A percentile compares a stretch with the other conserved stretches of the same genome.
Evolutionary conservation across 2,888 invertebrate genomes (phyloP).

Genomic region (Tuberolachnus salignus): DNA sequence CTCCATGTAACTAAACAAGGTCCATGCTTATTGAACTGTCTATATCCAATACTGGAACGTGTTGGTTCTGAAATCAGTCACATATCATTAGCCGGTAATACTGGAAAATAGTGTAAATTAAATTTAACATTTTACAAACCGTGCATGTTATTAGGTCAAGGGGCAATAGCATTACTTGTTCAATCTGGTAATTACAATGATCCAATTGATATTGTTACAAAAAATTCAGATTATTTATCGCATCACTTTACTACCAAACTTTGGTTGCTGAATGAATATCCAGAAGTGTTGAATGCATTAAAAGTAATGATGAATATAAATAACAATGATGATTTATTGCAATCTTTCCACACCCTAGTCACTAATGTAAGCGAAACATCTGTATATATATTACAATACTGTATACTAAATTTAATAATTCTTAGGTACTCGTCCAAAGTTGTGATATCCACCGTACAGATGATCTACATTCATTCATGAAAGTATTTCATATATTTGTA

Average conservation of each 20-base stretch:
- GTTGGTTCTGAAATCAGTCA: slow-evolving; percentile 62
- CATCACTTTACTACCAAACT: slow-evolving; percentile 72
- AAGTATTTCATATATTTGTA: slow-evolving; percentile 74
- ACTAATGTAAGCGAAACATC: slow-evolving; percentile 68
- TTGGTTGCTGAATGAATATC: slow-evolving; percentile 67
- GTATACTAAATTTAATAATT: slow-evolving; percentile 31
- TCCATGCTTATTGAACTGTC: slow-evolving; percentile 69
- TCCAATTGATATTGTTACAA: slow-evolving; percentile 70
- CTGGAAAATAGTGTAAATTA: not conserved
- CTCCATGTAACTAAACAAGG: slow-evolving; percentile 67
- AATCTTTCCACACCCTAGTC: slow-evolving; percentile 73
- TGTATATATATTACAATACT: not conserved
- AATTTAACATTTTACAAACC: not conserved
- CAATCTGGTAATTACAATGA: slow-evolving; percentile 66
- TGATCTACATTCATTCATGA: slow-evolving; percentile 70
- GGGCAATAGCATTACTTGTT: slow-evolving; percentile 63
- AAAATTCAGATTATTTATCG: slow-evolving; percentile 77
- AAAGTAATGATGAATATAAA: slow-evolving; percentile 73
- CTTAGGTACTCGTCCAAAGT: slow-evolving; percentile 69
- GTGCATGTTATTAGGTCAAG: slow-evolving; percentile 57
- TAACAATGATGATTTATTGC: slow-evolving; percentile 70
- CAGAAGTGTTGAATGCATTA: slow-evolving; percentile 74
- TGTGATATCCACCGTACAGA: slow-evolving; percentile 68
- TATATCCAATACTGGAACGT: slow-evolving; percentile 74
- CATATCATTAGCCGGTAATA: slow-evolving; percentile 51